These are phyloP conservation scores for Crossaster papposus DNA, from an alignment of 53 echinoderm and acorn worm genomes.

Conservation along the genomic window DNA sequence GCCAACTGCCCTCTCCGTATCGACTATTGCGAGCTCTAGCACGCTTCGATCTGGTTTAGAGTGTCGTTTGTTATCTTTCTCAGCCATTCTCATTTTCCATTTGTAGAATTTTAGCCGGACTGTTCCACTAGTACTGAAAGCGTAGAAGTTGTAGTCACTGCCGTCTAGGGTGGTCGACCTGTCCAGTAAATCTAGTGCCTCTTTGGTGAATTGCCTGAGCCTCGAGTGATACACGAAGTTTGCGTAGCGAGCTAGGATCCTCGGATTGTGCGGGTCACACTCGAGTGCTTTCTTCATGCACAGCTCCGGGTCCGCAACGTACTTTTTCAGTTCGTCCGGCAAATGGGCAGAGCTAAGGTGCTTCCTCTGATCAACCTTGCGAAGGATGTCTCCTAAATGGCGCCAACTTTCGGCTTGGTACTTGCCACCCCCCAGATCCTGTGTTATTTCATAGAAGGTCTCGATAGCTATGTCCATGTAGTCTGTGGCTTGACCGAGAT, in stretches of 20 bases:
- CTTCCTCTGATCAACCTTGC: constrained; percentile 14
- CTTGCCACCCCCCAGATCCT: constrained; percentile 1
- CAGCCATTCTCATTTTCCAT: not conserved
- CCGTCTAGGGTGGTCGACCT: constrained; percentile 24
- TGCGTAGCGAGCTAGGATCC: constrained; percentile 43
- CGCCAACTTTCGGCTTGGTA: constrained; percentile 51
- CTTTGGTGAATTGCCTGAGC: not conserved
- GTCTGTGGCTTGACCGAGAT: not conserved
- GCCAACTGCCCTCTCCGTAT: constrained; percentile 17
- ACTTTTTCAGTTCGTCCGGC: not conserved
- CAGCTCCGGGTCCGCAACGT: constrained; percentile 27
- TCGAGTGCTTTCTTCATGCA: constrained; percentile 39
- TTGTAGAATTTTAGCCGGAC: constrained; percentile 28
- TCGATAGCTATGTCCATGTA: constrained; percentile 28
- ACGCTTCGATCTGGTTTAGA: not conserved
- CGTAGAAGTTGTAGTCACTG: constrained; percentile 51
- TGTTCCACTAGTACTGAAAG: constrained; percentile 35
- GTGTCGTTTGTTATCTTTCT: not conserved
- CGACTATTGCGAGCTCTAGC: not conserved
- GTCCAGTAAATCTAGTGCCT: constrained; percentile 29
- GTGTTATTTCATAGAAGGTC: constrained; percentile 22
- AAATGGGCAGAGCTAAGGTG: not conserved
- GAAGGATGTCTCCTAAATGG: constrained; percentile 47
- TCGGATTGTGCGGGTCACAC: constrained; percentile 7
- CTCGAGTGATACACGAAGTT: constrained; percentile 53